These are phyloP conservation scores for Malurus elegans DNA, from an alignment of 2,113 vertebrate genomes.

Conservation along the genomic window DNA sequence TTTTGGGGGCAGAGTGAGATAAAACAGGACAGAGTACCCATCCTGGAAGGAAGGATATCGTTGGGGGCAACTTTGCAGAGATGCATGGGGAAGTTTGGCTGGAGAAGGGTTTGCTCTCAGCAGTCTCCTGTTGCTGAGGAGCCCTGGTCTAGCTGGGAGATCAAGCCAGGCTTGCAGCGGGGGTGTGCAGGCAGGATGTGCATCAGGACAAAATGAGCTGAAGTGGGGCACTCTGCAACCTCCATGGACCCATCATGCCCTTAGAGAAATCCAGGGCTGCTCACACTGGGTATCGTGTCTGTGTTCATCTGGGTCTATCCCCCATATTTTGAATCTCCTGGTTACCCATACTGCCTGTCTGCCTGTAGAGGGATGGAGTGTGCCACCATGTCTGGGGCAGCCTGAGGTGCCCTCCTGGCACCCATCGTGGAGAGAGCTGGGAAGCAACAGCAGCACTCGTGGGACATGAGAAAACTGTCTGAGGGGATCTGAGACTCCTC, in stretches of 20 bases:
- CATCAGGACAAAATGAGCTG: neutral
- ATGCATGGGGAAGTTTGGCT: neutral
- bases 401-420: accelerated
- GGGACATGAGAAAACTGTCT: neutral
- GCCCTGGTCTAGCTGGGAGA: neutral
- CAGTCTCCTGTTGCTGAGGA: neutral
- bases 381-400: neutral
- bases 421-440: neutral
- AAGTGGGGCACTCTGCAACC: accelerated
- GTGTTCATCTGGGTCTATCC: neutral
- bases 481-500: neutral
- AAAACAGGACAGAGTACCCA: neutral
- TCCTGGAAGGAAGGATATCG: neutral
- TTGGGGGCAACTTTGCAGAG: neutral
- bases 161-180: accelerated
- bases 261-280: neutral
- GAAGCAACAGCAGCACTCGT: neutral
- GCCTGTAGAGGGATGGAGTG: neutral
- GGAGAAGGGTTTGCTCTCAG: neutral
- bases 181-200: neutral
- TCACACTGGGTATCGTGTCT: accelerated
- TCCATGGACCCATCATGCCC: neutral
- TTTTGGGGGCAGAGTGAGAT: accelerated
- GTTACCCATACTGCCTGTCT: neutral
- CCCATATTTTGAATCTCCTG: neutral